Percentiles rank a stretch among this genome's conserved stretches.
Conservation (phyloP, 2,113 vertebrate species). For the Gavia stellata region DNA sequence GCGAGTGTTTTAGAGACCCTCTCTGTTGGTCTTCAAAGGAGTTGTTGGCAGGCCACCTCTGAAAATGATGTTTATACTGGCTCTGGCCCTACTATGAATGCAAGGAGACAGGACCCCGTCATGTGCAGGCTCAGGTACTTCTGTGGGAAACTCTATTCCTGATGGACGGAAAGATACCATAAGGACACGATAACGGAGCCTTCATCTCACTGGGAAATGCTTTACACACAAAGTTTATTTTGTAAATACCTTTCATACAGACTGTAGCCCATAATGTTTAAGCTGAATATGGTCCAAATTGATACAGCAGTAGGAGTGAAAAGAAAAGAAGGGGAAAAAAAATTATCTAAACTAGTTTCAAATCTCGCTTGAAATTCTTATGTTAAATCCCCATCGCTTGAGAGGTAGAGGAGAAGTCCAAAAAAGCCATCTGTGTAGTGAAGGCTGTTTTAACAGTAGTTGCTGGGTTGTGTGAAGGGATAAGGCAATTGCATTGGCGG, state of each 20-base stretch:
- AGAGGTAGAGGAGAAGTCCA: not conserved
- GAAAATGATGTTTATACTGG: not conserved
- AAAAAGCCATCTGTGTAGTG: not conserved
- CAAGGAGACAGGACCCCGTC: not conserved
- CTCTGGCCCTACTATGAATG: no score
- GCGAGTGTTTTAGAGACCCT: not conserved
- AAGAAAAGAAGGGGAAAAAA: not conserved
- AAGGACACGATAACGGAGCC: accelerated
- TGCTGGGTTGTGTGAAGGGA: not conserved
- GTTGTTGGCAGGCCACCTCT: no score
- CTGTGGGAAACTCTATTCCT: not conserved
- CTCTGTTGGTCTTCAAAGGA: not conserved
- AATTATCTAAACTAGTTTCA: accelerated
- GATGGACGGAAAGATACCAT: accelerated
- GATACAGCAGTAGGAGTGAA: not conserved
- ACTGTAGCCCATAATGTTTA: not conserved
- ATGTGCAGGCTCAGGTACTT: accelerated
- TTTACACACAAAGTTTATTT: not conserved
- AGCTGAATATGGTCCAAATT: not conserved
- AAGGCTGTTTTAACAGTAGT: accelerated
- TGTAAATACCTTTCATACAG: not conserved
- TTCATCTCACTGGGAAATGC: not conserved
- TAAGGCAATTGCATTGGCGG: not conserved
- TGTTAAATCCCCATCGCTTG: accelerated
- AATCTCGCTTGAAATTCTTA: accelerated